Conservation (phyloP, 2,797 vertebrate genomes). For the Coreius guichenoti region DNA sequence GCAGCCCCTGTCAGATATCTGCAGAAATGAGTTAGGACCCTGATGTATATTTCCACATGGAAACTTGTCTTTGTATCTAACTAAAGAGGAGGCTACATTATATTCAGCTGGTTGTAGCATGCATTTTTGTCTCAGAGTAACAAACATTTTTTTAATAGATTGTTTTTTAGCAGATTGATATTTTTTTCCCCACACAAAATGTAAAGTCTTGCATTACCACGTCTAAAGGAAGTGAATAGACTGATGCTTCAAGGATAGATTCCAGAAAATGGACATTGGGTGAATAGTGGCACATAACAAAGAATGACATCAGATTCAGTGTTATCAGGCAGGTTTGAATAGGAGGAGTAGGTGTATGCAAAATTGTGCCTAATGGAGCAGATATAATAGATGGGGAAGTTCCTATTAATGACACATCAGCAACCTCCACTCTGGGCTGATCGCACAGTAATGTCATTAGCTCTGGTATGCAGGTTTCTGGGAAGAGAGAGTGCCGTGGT, state of each 20-base stretch:
- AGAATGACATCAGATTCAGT: slow-evolving; percentile 40
- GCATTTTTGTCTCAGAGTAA: not conserved
- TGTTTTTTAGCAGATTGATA: not conserved
- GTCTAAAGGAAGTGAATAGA: slow-evolving; percentile 11
- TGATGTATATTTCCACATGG: slow-evolving; percentile 1
- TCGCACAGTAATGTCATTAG: slow-evolving; percentile 52
- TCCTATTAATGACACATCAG: slow-evolving; percentile 56
- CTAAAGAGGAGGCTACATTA: not conserved
- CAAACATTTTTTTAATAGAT: not conserved
- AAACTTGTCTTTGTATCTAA: not conserved
- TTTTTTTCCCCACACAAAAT: not conserved
- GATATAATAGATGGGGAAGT: slow-evolving; percentile 54
- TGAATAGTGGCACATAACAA: slow-evolving; percentile 32
- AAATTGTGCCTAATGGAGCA: slow-evolving; percentile 55
- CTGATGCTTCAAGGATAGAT: slow-evolving; percentile 42
- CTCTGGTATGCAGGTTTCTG: slow-evolving; percentile 41
- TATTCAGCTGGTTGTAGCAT: not conserved
- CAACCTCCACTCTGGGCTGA: slow-evolving; percentile 49
- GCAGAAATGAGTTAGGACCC: slow-evolving; percentile 26
- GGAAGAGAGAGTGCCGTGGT: not conserved
- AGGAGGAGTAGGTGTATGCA: slow-evolving; percentile 43
- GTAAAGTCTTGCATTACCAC: slow-evolving; percentile 2
- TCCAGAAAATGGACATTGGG: slow-evolving; percentile 1
- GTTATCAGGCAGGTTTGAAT: slow-evolving; percentile 39
- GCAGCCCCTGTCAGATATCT: slow-evolving; percentile 28